phyloP scores from a whole-genome alignment of 2,797 vertebrate species.

The Oophaga sylvatica region DNA sequence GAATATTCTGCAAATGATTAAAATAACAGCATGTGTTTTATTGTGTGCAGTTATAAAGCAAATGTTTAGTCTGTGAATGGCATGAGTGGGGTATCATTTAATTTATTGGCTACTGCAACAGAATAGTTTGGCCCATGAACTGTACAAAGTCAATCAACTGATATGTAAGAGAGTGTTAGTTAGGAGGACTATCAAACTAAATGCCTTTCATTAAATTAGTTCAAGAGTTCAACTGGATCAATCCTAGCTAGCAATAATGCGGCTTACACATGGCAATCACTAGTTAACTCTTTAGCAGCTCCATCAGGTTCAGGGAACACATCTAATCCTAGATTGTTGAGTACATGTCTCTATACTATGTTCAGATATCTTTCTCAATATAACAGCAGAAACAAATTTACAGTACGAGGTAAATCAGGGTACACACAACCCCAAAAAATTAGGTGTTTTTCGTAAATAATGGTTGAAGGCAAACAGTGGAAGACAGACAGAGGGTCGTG shows the following conservation, averaged over 20 bases:
- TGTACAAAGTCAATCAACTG: neutral
- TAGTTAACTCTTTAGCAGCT: neutral
- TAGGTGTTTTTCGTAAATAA: too few species aligned
- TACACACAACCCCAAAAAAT: too few species aligned
- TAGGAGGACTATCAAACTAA: neutral
- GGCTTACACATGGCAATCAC: neutral
- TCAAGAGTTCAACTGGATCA: slow-evolving; percentile 14
- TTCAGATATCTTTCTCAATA: neutral
- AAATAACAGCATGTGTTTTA: neutral
- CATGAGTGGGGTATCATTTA: neutral
- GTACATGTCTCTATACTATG: neutral
- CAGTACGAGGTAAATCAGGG: too few species aligned
- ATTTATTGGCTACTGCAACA: neutral
- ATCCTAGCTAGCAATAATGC: neutral
- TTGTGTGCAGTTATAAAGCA: neutral
- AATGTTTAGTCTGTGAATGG: neutral
- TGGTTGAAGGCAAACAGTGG: too few species aligned
- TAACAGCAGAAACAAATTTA: neutral
- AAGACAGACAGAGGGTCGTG: too few species aligned
- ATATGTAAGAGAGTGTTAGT: slow-evolving; percentile 21
- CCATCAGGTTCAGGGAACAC: neutral
- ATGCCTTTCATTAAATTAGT: slow-evolving; percentile 10
- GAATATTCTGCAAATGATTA: neutral
- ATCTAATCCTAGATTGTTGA: neutral
- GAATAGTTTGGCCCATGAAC: slow-evolving; percentile 11